These are phyloP conservation scores for Automeris io DNA, from an alignment of 2,888 invertebrate species.

Conservation along the genomic window DNA sequence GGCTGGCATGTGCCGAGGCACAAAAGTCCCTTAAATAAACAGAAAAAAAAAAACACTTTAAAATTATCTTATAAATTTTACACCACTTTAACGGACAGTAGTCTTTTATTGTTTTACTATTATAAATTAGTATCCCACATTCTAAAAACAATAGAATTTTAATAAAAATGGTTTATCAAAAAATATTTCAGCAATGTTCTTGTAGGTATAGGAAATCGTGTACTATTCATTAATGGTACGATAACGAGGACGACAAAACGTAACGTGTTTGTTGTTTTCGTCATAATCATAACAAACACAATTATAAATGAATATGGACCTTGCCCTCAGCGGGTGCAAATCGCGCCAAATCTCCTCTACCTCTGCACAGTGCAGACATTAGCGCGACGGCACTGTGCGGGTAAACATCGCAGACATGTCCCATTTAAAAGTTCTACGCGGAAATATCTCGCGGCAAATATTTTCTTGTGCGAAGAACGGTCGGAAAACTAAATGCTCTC, in stretches of 20 bases:
- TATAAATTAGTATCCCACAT: too few species aligned
- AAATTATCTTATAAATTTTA: too few species aligned
- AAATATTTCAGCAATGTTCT: too few species aligned
- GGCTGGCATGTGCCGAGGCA: too few species aligned
- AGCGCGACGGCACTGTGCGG: constrained; percentile 40
- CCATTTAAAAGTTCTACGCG: constrained; percentile 66
- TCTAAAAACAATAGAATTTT: too few species aligned
- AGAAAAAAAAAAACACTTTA: too few species aligned
- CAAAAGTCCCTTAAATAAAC: too few species aligned
- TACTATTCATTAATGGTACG: constrained; percentile 26
- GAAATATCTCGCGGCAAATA: constrained; percentile 56
- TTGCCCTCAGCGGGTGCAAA: constrained; percentile 40
- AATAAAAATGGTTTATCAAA: too few species aligned
- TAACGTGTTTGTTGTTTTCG: constrained; percentile 32
- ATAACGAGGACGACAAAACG: constrained; percentile 23
- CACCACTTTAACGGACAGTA: too few species aligned
- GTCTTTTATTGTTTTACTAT: too few species aligned
- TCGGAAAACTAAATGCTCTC: constrained; percentile 29
- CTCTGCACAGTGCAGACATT: constrained; percentile 36
- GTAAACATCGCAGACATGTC: constrained; percentile 59
- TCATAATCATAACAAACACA: constrained; percentile 31
- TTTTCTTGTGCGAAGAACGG: constrained; percentile 42
- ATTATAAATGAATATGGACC: constrained; percentile 51
- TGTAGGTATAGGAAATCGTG: constrained; percentile 11
- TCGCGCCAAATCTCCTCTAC: constrained; percentile 50